Conservation (phyloP, 2,113 vertebrate genomes). For the Misgurnus anguillicaudatus region DNA sequence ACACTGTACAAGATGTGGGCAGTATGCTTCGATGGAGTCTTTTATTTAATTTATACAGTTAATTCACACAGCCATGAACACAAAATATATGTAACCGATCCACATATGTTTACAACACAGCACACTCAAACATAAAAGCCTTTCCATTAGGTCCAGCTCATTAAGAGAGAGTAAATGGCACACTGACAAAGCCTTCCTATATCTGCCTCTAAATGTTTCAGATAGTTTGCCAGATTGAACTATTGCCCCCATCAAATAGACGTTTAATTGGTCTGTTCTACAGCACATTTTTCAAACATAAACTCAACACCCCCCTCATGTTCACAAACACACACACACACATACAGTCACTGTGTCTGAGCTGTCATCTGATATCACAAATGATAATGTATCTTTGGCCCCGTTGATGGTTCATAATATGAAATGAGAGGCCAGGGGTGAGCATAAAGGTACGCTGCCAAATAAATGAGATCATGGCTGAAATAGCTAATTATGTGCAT, state of each 20-base stretch:
- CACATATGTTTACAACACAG: constrained; percentile 20
- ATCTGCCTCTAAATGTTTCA: constrained; percentile 38
- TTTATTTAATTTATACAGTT: constrained; percentile 1
- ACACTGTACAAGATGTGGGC: constrained; percentile 1
- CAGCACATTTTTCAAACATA: constrained; percentile 35
- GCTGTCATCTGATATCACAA: constrained; percentile 56
- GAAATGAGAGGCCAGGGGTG: constrained; percentile 65
- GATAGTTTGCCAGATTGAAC: constrained; percentile 46
- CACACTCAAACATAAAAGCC: constrained; percentile 24
- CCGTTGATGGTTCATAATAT: constrained; percentile 64
- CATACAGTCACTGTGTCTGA: constrained; percentile 16
- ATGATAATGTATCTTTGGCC: constrained; percentile 57
- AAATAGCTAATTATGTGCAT: constrained; percentile 79
- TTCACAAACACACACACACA: constrained; percentile 47
- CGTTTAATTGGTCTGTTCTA: constrained; percentile 48
- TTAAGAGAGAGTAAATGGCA: constrained; percentile 36
- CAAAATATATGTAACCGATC: constrained; percentile 13
- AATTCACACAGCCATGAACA: not conserved
- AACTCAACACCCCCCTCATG: constrained; percentile 4
- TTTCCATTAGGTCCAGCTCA: constrained; percentile 37
- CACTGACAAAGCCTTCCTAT: constrained; percentile 34
- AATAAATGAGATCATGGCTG: constrained; percentile 78
- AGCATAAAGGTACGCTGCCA: constrained; percentile 64
- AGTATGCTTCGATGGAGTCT: not conserved
- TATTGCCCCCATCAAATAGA: constrained; percentile 42